phyloP scores from a whole-genome alignment of 2,113 vertebrate genomes.

The Meriones unguiculatus region DNA sequence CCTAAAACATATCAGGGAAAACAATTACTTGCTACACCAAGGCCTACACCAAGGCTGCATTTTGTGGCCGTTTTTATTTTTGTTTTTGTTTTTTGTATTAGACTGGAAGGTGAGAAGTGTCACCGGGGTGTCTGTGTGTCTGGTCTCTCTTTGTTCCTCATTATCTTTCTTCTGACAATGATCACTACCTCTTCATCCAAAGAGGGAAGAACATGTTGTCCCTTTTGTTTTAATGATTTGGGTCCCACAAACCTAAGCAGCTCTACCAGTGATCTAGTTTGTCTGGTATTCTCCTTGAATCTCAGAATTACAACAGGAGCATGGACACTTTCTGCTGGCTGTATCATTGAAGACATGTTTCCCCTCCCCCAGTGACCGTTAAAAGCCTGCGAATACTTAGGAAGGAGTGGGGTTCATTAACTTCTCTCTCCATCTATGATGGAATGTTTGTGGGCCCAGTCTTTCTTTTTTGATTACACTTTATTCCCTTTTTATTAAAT shows the following conservation, averaged over 20 bases:
- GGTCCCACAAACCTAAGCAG: too few relatives aligned
- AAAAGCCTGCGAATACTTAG: neutral
- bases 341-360: neutral
- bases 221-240: neutral
- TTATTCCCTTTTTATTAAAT: too few relatives aligned
- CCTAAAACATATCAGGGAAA: neutral
- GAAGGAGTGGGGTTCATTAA: neutral
- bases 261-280: neutral
- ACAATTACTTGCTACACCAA: neutral
- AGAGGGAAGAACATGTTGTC: too few relatives aligned
- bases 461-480: too few relatives aligned
- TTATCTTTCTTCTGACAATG: neutral
- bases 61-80: neutral
- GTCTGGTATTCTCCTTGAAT: neutral
- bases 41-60: neutral
- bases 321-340: neutral
- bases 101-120: neutral
- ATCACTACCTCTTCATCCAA: neutral
- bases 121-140: neutral
- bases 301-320: neutral
- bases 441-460: neutral
- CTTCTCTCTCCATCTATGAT: neutral
- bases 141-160: neutral
- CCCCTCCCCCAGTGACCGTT: neutral
- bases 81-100: neutral